Evolutionary conservation across 2,888 invertebrate species (phyloP).

Genomic region (Myopa tessellatipennis): DNA sequence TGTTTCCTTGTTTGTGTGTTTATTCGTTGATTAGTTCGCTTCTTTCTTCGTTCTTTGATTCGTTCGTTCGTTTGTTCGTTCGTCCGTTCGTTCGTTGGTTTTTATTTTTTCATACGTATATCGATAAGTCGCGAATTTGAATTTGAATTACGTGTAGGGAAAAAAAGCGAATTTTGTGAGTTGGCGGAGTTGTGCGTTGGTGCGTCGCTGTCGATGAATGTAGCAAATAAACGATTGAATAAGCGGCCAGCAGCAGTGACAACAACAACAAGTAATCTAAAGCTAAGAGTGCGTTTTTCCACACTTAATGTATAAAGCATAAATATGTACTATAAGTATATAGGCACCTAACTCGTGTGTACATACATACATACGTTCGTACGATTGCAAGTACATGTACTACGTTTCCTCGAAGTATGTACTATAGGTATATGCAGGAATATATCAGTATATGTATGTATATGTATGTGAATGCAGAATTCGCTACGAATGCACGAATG

Average conservation of each 20-base stretch:
- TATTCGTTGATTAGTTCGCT: no score
- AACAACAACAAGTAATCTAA: background rate
- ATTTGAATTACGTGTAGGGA: no score
- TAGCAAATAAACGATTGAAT: background rate
- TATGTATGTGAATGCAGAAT: conserved; percentile 12
- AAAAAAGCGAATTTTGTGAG: no score
- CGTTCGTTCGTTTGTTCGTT: no score
- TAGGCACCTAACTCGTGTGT: background rate
- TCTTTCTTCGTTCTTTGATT: no score
- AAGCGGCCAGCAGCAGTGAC: background rate
- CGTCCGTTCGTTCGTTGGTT: no score
- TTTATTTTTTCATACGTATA: no score
- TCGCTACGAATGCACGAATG: conserved; percentile 9
- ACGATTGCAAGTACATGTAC: background rate
- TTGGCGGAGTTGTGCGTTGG: no score
- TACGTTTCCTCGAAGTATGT: no score
- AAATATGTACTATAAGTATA: no score
- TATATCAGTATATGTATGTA: conserved; percentile 24
- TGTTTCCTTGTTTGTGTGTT: no score
- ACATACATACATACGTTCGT: conserved; percentile 29
- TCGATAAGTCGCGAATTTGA: background rate
- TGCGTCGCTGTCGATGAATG: no score
- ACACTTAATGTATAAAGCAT: background rate
- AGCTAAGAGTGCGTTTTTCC: background rate
- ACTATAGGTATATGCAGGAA: background rate